These are phyloP conservation scores for Tringa solitaria DNA, from an alignment of 2,113 vertebrate species.

Conservation along the genomic window DNA sequence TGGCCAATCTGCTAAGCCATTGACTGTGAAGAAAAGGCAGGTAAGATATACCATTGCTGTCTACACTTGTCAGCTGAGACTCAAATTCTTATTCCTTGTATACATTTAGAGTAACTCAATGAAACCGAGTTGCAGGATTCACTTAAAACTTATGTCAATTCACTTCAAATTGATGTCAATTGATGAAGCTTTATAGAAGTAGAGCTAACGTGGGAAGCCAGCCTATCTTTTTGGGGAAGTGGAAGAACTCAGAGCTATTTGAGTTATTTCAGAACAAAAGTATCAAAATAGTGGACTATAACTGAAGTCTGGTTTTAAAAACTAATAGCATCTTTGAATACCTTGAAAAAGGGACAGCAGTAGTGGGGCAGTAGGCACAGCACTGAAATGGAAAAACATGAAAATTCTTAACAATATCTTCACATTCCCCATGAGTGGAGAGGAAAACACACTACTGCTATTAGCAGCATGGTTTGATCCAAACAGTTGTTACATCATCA, in stretches of 20 bases:
- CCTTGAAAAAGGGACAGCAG: not conserved
- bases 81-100: not conserved
- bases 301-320: not conserved
- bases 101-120: not conserved
- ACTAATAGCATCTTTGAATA: not conserved
- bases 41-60: not conserved
- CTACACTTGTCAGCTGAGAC: not conserved
- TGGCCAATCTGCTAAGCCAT: not conserved
- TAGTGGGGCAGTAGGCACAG: not conserved
- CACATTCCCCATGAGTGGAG: not conserved
- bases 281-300: not conserved
- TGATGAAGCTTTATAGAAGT: not conserved
- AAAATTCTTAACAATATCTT: not conserved
- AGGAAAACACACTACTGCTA: not conserved
- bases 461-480: not conserved
- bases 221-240: not conserved
- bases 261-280: not conserved
- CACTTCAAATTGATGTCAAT: not conserved
- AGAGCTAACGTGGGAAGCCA: not conserved
- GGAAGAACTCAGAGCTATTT: not conserved
- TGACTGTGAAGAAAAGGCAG: not conserved
- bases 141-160: not conserved
- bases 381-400: not conserved
- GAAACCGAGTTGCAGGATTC: not conserved
- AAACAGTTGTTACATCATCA: not conserved